phyloP scores from a whole-genome alignment of 2,113 vertebrate genomes.

The Cyprinodon tularosa region DNA sequence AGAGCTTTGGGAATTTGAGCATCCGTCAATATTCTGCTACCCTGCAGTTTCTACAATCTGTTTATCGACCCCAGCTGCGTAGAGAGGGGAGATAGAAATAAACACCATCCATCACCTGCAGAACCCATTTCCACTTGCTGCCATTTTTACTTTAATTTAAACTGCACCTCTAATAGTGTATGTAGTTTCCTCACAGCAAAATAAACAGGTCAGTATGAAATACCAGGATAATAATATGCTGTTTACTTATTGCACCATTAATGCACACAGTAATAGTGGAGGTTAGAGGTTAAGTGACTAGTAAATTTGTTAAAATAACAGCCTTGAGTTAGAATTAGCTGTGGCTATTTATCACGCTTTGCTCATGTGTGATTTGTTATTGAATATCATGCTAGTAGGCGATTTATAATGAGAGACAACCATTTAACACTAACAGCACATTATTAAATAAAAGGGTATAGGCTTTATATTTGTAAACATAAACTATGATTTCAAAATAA shows the following conservation, averaged over 20 bases:
- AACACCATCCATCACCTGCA: slow-evolving; percentile 26
- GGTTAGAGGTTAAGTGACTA: slow-evolving; percentile 36
- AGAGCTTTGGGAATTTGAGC: not conserved
- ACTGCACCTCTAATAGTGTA: slow-evolving; percentile 28
- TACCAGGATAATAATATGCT: slow-evolving; percentile 9
- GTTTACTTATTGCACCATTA: slow-evolving; percentile 36
- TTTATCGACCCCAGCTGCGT: slow-evolving; percentile 1
- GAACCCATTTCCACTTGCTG: slow-evolving; percentile 9
- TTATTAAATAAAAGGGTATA: not conserved
- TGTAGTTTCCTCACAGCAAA: slow-evolving; percentile 9
- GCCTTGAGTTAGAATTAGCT: slow-evolving; percentile 4
- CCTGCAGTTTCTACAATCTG: slow-evolving; percentile 14
- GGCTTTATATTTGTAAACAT: not conserved
- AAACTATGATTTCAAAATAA: not conserved
- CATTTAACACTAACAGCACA: not conserved
- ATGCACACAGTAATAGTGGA: slow-evolving; percentile 17
- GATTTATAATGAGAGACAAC: not conserved
- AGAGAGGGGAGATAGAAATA: slow-evolving; percentile 3
- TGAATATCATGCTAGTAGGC: slow-evolving; percentile 1
- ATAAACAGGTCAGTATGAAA: slow-evolving; percentile 15
- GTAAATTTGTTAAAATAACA: slow-evolving; percentile 13
- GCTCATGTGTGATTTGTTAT: slow-evolving; percentile 9
- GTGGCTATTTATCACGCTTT: slow-evolving; percentile 17
- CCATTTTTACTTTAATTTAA: slow-evolving; percentile 18
- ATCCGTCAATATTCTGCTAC: not conserved